A percentile compares a stretch with the other conserved stretches of the same genome.
Evolutionary conservation across 2,888 invertebrate species (phyloP).

Genomic region (Aethes cnicana): DNA sequence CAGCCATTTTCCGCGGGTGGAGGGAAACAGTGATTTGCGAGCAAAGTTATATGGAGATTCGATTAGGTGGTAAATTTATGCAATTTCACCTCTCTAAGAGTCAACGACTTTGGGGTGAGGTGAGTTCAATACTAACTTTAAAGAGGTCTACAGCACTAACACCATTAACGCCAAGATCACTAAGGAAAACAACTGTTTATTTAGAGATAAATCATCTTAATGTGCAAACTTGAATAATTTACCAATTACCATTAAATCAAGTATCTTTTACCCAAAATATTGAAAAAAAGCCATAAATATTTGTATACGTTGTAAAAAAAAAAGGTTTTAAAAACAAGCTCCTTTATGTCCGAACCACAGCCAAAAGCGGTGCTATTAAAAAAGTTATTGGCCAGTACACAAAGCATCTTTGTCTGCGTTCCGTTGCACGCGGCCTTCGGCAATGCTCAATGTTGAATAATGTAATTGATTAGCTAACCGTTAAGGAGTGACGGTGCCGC

Average conservation of each 20-base stretch:
- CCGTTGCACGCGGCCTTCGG: conserved; percentile 38
- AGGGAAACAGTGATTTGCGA: neutral
- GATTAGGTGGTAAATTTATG: conserved; percentile 18
- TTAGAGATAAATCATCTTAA: neutral
- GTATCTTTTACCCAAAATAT: too few relatives aligned
- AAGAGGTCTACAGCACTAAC: neutral
- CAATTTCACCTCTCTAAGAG: conserved; percentile 18
- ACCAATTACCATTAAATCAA: too few relatives aligned
- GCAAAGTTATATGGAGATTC: conserved; percentile 17
- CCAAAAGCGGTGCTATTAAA: conserved; percentile 25
- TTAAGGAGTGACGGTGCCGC: conserved; percentile 33
- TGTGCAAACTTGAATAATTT: too few relatives aligned
- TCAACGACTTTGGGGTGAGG: conserved; percentile 24
- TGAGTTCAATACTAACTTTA: conserved; percentile 7
- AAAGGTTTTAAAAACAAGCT: too few relatives aligned
- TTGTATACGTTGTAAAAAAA: too few relatives aligned
- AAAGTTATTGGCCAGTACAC: conserved; percentile 34
- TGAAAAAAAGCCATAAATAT: too few relatives aligned
- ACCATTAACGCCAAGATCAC: neutral
- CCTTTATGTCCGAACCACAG: conserved; percentile 14
- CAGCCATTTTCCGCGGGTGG: neutral
- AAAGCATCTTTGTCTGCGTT: conserved; percentile 38
- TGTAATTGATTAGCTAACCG: conserved; percentile 38
- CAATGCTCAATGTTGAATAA: conserved; percentile 40
- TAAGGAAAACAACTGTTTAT: conserved; percentile 2